These are phyloP conservation scores for Macropus fuliginosus DNA, from an alignment of 2,797 vertebrate genomes.

Conservation along the genomic window DNA sequence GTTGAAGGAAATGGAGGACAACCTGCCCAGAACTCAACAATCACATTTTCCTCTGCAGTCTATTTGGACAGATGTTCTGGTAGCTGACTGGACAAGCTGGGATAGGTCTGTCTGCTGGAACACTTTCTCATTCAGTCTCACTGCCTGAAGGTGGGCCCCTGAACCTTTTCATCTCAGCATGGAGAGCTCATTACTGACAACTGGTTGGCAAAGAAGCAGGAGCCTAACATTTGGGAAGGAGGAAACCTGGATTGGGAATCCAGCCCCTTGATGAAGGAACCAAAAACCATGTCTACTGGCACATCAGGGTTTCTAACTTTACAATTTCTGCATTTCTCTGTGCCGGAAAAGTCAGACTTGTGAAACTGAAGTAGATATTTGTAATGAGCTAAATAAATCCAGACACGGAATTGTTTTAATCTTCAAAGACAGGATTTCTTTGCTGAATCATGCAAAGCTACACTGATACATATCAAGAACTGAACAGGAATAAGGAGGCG, in stretches of 20 bases:
- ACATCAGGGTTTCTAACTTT: constrained; percentile 55
- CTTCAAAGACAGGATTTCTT: not conserved
- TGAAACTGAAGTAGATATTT: constrained; percentile 8
- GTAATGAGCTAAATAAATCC: not conserved
- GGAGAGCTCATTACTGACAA: constrained; percentile 61
- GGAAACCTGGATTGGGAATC: constrained; percentile 41
- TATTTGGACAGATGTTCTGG: not conserved
- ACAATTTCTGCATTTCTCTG: constrained; percentile 9
- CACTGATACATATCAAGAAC: not conserved
- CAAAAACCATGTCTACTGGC: constrained; percentile 69
- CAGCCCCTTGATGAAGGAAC: constrained; percentile 58
- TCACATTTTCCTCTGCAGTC: not conserved
- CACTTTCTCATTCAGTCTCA: not conserved
- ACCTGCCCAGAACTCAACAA: accelerated
- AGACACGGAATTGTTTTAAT: not conserved
- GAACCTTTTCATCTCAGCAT: not conserved
- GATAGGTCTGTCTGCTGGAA: not conserved
- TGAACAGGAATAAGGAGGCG: not conserved
- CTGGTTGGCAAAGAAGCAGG: constrained; percentile 68
- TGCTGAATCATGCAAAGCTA: not conserved
- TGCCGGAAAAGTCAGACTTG: not conserved
- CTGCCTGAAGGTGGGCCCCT: not conserved
- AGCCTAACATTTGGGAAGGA: constrained; percentile 60
- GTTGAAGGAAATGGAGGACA: not conserved
- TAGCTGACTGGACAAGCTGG: not conserved